Evolutionary conservation across 2,797 vertebrate species (phyloP).

Genomic region (Mareca strepera): DNA sequence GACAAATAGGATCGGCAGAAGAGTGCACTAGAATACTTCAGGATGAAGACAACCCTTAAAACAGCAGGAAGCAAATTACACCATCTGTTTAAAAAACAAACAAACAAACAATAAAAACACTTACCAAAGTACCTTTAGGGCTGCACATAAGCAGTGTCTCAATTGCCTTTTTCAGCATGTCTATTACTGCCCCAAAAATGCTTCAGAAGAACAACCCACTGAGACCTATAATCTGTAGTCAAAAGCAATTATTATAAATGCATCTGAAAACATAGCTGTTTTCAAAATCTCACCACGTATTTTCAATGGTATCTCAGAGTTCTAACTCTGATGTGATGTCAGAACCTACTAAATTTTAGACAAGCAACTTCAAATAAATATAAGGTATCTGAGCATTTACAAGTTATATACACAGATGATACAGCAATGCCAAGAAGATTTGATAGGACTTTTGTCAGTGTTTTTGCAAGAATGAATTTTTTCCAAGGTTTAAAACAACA

Average conservation of each 20-base stretch:
- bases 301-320: background rate
- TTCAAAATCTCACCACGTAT: background rate
- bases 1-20: constrained; percentile 1
- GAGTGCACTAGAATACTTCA: background rate
- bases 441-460: fast-evolving
- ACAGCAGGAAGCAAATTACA: constrained; percentile 10
- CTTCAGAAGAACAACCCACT: background rate
- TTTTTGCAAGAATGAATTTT: background rate
- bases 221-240: constrained; percentile 7
- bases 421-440: background rate
- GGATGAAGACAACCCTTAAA: constrained; percentile 27
- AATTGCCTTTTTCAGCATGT: background rate
- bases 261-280: background rate
- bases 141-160: background rate
- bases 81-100: constrained; percentile 15
- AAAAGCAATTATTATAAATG: constrained; percentile 27
- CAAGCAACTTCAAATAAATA: background rate
- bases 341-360: background rate
- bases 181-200: constrained; percentile 7
- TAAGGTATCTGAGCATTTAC: background rate
- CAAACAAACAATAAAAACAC: background rate
- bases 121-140: background rate
- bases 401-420: background rate
- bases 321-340: background rate
- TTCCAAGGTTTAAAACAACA: background rate